These are phyloP conservation scores for Spinibarbus caldwelli DNA, from an alignment of 2,797 vertebrate genomes.

Conservation along the genomic window DNA sequence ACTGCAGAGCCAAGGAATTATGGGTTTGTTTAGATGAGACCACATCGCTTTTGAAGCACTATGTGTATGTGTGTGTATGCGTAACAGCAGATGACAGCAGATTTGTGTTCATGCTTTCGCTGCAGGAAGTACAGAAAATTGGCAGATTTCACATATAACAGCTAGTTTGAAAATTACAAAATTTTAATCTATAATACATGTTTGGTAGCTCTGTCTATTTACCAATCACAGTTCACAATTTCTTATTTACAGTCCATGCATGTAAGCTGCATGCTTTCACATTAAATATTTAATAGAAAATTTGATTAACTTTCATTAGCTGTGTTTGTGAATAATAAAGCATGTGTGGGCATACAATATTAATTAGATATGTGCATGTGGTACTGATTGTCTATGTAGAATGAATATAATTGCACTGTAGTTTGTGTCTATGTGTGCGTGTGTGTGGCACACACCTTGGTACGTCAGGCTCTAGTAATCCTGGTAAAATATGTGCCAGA, in stretches of 20 bases:
- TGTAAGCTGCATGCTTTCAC: neutral
- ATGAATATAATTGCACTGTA: slow-evolving; percentile 10
- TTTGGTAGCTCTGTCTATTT: neutral
- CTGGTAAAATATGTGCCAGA: slow-evolving; percentile 65
- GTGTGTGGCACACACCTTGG: slow-evolving; percentile 37
- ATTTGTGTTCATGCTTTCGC: neutral
- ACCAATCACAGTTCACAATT: neutral
- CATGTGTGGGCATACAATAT: slow-evolving; percentile 4
- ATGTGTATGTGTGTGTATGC: no score
- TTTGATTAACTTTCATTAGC: neutral
- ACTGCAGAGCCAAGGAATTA: slow-evolving; percentile 59
- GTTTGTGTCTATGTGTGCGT: neutral
- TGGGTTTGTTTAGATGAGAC: slow-evolving; percentile 49
- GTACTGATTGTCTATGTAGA: neutral
- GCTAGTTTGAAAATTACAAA: neutral
- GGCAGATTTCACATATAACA: neutral
- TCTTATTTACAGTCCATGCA: neutral
- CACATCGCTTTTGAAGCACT: slow-evolving; percentile 1
- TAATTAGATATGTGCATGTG: neutral
- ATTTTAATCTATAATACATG: neutral
- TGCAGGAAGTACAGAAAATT: neutral
- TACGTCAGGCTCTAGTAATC: slow-evolving; percentile 42
- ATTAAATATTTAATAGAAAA: neutral
- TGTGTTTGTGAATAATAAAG: slow-evolving; percentile 33
- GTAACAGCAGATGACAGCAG: neutral